phyloP scores from a whole-genome alignment of 2,888 invertebrate genomes.

The Drosophila incognita region DNA sequence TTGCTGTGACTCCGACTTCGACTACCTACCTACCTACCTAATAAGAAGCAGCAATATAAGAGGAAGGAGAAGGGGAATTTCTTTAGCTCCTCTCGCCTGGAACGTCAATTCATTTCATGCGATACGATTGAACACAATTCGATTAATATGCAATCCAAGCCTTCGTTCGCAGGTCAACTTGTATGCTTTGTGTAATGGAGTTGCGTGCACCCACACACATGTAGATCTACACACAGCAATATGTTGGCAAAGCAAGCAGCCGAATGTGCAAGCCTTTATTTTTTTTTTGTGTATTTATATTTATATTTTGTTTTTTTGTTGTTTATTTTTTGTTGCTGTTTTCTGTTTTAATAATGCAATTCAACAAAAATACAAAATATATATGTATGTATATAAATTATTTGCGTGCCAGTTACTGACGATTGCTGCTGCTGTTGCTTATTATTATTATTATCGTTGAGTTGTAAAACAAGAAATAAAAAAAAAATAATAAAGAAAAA shows the following conservation, averaged over 20 bases:
- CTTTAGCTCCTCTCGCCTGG: slow-evolving; percentile 11
- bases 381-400: slow-evolving; percentile 38
- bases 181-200: slow-evolving; percentile 21
- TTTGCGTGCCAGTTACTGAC: slow-evolving; percentile 52
- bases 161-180: slow-evolving; percentile 27
- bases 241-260: slow-evolving; percentile 60
- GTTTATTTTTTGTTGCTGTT: slow-evolving; percentile 18
- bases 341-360: slow-evolving; percentile 46
- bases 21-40: slow-evolving; percentile 37
- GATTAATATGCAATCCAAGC: slow-evolving; percentile 73
- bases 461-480: slow-evolving; percentile 52
- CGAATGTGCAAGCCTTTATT: slow-evolving; percentile 48
- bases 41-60: slow-evolving; percentile 16
- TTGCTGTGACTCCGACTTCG: slow-evolving; percentile 42
- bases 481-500: slow-evolving; percentile 34
- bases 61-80: slow-evolving; percentile 31
- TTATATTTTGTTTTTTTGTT: background rate
- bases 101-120: slow-evolving; percentile 67
- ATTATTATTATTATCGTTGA: slow-evolving; percentile 51
- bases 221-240: slow-evolving; percentile 34
- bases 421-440: slow-evolving; percentile 35
- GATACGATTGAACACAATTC: slow-evolving; percentile 68
- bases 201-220: slow-evolving; percentile 29
- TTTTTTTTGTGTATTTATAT: slow-evolving; percentile 1
- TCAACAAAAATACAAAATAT: slow-evolving; percentile 53